Evolutionary conservation across 2,888 invertebrate species (phyloP).

Genomic region (Drosophila anomelani): DNA sequence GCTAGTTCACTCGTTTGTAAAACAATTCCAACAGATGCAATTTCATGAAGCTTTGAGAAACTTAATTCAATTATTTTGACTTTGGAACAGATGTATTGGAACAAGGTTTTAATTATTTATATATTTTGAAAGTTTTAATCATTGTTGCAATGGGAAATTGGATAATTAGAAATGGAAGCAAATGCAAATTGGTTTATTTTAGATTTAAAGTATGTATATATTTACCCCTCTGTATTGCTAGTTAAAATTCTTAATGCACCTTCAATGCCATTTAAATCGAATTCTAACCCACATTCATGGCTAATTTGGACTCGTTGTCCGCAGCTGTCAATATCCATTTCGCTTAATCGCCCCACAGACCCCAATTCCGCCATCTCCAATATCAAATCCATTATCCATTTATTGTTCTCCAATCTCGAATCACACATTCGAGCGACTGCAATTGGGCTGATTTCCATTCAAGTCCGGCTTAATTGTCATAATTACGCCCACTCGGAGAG

Average conservation of each 20-base stretch:
- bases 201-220: background rate
- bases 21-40: background rate
- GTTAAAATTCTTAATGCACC: background rate
- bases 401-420: constrained; percentile 52
- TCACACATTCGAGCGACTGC: constrained; percentile 69
- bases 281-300: constrained; percentile 13
- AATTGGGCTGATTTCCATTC: constrained; percentile 75
- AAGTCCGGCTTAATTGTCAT: constrained; percentile 52
- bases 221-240: background rate
- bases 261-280: constrained; percentile 5
- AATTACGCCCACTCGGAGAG: constrained; percentile 47
- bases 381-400: constrained; percentile 69
- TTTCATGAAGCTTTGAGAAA: background rate
- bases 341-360: constrained; percentile 52
- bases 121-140: background rate
- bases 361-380: constrained; percentile 61
- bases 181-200: no score
- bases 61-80: background rate
- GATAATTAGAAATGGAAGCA: background rate
- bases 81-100: background rate
- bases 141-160: background rate
- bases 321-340: constrained; percentile 26
- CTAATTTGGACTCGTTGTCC: constrained; percentile 3
- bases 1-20: background rate
- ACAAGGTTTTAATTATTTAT: background rate